Evolutionary conservation across 2,113 vertebrate genomes (phyloP), one percentile per base, ranked within the genome.

Genomic region (Petrocephalus microphthalmus): DNA sequence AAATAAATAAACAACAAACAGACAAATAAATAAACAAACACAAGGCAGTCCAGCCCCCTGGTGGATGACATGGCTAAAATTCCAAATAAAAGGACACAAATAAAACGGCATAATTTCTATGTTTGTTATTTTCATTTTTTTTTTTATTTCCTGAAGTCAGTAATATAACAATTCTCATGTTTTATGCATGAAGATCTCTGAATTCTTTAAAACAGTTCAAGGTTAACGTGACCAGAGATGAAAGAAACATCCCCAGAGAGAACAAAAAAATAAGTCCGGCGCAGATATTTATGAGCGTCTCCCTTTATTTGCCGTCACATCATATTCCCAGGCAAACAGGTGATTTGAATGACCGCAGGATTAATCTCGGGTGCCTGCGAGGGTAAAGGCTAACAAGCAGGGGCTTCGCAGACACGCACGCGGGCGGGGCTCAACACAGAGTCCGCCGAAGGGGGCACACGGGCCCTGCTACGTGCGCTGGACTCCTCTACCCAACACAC

Each of bases 191-290:
- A 56, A 20, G n/a, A 56, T 85, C 25, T 54, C 84, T 33, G 29
- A 54, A 54, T 56, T 56, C 5, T 56, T 54, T 56, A 8, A 56
- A 53, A 85, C 52, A 33, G 25, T 54, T 29, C 49, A 85, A 85
- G 84, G 84, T 85, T 54, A 85, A 85, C 84, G 54, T 85, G 84
- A 54, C 84, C 84, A 85, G 11, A 20, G 13, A 19, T 85, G 52
- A 85, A 85, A 85, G 25, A 85, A 54, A 52, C 49, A 85, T 85
- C 49, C 25, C 49, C 19, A 42, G 84, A 85, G 51, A 85, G 52
- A n/a, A 37, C 20, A 84, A 37, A 85, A 33, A 54, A 54, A 25
- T 15, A 54, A 56, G n/a, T 54, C 49, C 2, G 54, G 49, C 4
- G 29, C 29, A 85, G 51, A 33, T 85, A 29, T 85, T 85, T 85